Percentiles rank a stretch among this genome's conserved stretches.
Evolutionary conservation across 2,113 vertebrate species (phyloP).

Genomic region (Chrysemys picta): DNA sequence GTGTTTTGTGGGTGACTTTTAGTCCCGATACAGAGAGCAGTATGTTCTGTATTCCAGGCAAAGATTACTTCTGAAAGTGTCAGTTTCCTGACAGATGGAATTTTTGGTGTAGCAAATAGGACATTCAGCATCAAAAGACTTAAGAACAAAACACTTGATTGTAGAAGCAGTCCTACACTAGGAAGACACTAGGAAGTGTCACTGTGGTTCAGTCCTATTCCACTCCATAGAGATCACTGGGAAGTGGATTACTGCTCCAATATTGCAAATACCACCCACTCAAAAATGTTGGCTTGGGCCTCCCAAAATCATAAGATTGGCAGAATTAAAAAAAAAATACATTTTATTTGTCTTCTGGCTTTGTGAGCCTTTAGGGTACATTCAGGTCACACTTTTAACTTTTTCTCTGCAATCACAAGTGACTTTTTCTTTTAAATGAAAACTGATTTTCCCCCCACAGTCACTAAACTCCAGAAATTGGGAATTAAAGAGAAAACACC

Average conservation of each 20-base stretch:
- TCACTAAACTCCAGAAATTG: not conserved
- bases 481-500: not conserved
- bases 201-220: not conserved
- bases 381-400: not conserved
- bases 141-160: not conserved
- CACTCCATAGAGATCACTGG: not conserved
- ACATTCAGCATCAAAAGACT: not conserved
- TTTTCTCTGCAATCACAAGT: not conserved
- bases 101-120: not conserved
- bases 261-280: not conserved
- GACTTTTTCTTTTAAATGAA: not conserved
- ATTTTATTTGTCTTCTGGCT: accelerated
- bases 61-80: not conserved
- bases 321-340: accelerated
- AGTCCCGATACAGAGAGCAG: not conserved
- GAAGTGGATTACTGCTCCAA: not conserved
- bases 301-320: not conserved
- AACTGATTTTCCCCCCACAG: not conserved
- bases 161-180: not conserved
- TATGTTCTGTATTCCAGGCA: not conserved
- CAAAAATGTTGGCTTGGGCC: not conserved
- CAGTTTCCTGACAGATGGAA: not conserved
- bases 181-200: accelerated
- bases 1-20: not conserved
- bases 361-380: not conserved